Evolutionary conservation across 2,888 invertebrate species (phyloP), one percentile per base, ranked within the genome.

Genomic region (Tethea ocularis): DNA sequence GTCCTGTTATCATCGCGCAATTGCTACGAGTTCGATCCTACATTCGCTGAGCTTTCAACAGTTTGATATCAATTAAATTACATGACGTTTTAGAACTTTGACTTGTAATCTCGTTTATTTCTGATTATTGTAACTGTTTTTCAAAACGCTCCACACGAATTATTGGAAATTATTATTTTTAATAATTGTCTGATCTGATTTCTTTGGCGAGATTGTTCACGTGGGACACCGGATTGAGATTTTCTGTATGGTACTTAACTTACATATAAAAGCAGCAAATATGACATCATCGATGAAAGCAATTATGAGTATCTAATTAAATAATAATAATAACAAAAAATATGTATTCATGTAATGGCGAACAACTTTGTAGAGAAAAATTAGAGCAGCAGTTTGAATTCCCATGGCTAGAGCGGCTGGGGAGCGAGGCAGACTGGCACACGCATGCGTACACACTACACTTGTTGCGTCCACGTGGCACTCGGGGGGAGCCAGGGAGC

Each of bases 391-490:
- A 68, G 69, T 71, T 74, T 72, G 77, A 80, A 76, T 82, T 79
- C 71, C 63, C 64, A 62, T 63, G 68, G 62, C 57, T 22, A 33
- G n/a, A 64, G 59, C 66, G 52, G 61, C 69, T 52, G 69, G 70
- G 69, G 61, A 58, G 69, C 61, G 67, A 61, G 57, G 60, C 38
- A 46, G 46, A 55, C 22, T 38, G 46, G 29, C 51, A 41, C 52
- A 74, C 88, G 90, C 90, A 84, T 87, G 91, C 90, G 89, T 75
- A 63, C 38, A 60, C 38, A 22, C 59, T 66, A 66, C 82, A 91
- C 92, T 90, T 91, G 91, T 92, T 91, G 92, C 87, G 77, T 80
- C 84, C 86, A 87, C 88, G 86, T 88, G 88, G 81, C 75, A 29
- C 17, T 57, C 69, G 64, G 71, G 65, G 65, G 46, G 41, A 20